These are phyloP conservation scores for Botrylloides violaceus DNA, from an alignment of 23 tunicate species.

Conservation along the genomic window DNA sequence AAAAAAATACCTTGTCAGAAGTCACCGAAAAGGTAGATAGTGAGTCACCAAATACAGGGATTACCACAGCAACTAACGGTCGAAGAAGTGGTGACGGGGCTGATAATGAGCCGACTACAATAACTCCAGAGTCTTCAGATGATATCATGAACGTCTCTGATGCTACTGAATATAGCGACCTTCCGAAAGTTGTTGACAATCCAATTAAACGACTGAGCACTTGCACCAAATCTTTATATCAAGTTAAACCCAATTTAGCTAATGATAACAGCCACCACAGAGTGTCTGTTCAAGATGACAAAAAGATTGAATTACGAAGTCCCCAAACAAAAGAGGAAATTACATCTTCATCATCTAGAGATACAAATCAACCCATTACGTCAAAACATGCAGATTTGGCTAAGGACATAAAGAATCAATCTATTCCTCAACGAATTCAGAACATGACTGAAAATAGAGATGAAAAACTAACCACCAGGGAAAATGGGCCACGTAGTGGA, in stretches of 20 bases:
- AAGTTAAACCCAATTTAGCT: background rate
- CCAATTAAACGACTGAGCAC: constrained; percentile 18
- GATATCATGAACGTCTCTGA: constrained; percentile 40
- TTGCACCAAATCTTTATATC: background rate
- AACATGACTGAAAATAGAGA: background rate
- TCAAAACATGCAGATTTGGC: background rate
- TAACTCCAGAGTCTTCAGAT: constrained; percentile 6
- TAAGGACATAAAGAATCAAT: background rate
- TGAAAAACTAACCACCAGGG: background rate
- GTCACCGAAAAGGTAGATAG: background rate
- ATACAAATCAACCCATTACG: background rate
- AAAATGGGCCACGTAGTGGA: background rate
- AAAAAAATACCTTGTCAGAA: background rate
- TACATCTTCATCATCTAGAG: background rate
- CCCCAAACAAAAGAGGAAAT: background rate
- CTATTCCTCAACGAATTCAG: too few species aligned
- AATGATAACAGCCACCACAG: background rate
- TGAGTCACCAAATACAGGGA: background rate
- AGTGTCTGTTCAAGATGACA: background rate
- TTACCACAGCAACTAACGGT: background rate
- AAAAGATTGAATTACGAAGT: background rate
- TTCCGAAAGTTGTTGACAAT: constrained; percentile 69
- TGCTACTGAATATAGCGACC: constrained; percentile 73
- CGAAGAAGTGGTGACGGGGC: background rate
- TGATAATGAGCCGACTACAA: constrained; percentile 1